Evolutionary conservation across 2,888 invertebrate species (phyloP), one percentile per base, ranked within the genome.

Genomic region (Stenurella melanura): DNA sequence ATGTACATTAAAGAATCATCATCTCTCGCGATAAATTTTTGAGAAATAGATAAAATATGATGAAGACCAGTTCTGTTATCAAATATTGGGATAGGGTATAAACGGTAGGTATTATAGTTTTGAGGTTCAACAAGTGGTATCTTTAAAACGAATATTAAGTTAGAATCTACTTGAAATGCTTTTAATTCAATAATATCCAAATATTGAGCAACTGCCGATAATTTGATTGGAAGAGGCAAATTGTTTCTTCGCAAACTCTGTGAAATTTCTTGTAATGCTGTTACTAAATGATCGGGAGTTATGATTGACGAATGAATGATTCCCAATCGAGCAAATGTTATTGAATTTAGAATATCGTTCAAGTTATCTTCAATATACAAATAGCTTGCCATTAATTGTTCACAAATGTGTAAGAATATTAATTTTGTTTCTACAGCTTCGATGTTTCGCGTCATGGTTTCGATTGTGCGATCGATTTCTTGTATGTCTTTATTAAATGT

Each of bases 61-160:
- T 63, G 72, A 21, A 56, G 63, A 15, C 56, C 64, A 21, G 63
- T 63, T 63, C 30, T 50, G 21, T 63, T 72, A 2, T 72, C 54
- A 5, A 72, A n/a, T 15, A 57, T 57, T 2, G 57, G 18, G 18
- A 19, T 57, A 42, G 12, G 42, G 4, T 42, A 42, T 42, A 42
- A 15, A 1, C 12, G 42, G 15, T 15, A 42, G 15, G 42, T 15
- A 1, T 11, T 42, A 15, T 42, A 42, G 4, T 12, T 42, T 42
- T 42, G 15, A 15, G 42, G 18, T 10, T 57, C 18, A 17, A 57
- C 18, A 17, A 57, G 57, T 5, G 57, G 57, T 57, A 57, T 17
- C 7, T 7, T 57, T 57, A 57, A 19, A 57, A 18, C 57, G 18
- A 17, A 57, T 2, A 57, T 11, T 19, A 57, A 12, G 17, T 11